These are phyloP conservation scores for Phytoseiulus persimilis DNA, from an alignment of 2,888 invertebrate genomes.

Conservation along the genomic window DNA sequence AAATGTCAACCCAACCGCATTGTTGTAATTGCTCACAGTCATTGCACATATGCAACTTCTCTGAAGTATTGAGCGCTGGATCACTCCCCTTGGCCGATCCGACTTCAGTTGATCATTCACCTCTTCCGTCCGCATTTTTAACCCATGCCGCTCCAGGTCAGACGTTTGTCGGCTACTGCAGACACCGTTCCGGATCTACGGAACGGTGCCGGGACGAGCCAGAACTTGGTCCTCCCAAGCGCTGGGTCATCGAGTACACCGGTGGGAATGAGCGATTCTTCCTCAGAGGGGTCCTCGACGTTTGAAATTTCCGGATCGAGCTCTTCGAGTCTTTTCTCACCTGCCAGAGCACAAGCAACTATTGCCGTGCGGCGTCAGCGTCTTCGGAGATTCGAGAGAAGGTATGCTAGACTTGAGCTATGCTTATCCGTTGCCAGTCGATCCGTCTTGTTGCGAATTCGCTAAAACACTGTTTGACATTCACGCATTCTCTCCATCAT, in stretches of 20 bases:
- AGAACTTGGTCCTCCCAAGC: not conserved
- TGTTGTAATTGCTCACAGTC: too few relatives aligned
- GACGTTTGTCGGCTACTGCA: not conserved
- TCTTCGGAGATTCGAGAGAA: not conserved
- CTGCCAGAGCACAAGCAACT: not conserved
- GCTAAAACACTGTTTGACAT: too few relatives aligned
- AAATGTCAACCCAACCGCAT: too few relatives aligned
- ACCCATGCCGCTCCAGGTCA: not conserved
- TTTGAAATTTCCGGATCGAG: not conserved
- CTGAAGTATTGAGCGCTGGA: too few relatives aligned
- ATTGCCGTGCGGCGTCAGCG: not conserved
- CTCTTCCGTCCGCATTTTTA: too few relatives aligned
- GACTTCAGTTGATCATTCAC: too few relatives aligned
- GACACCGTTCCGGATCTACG: not conserved
- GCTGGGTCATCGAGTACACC: not conserved
- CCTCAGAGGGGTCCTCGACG: not conserved
- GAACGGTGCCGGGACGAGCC: not conserved
- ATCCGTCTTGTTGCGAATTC: too few relatives aligned
- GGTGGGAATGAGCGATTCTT: not conserved
- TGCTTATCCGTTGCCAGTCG: too few relatives aligned
- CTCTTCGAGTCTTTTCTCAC: not conserved
- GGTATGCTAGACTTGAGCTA: not conserved
- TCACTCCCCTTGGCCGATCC: too few relatives aligned
- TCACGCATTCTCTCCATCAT: too few relatives aligned
- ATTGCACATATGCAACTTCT: too few relatives aligned